These are phyloP conservation scores for Popillia japonica DNA, from an alignment of 1,140 invertebrate genomes.

Conservation along the genomic window DNA sequence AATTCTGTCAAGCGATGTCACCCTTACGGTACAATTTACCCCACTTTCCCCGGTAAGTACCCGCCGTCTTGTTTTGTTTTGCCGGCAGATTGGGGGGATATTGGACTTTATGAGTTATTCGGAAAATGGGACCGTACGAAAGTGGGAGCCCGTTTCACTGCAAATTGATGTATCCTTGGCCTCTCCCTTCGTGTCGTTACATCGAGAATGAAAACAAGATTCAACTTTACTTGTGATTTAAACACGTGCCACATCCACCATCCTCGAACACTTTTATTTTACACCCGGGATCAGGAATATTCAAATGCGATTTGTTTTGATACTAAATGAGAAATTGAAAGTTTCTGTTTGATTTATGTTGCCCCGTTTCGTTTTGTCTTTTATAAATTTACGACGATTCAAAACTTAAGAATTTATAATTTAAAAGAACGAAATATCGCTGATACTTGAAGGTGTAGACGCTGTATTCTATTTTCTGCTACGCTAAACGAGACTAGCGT, in stretches of 20 bases:
- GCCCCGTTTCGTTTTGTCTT: not conserved
- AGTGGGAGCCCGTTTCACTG: not conserved
- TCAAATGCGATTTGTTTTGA: conserved; percentile 15
- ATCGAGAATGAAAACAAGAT: conserved; percentile 11
- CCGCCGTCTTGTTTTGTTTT: conserved; percentile 39
- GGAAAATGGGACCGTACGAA: not conserved
- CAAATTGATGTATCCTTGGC: conserved; percentile 26
- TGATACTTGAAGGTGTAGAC: no score
- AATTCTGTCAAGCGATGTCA: conserved; percentile 3
- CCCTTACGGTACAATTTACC: conserved; percentile 41
- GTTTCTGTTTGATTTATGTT: not conserved
- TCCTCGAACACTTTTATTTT: conserved; percentile 6
- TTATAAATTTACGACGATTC: not conserved
- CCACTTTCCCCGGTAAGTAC: conserved; percentile 36
- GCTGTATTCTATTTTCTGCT: no score
- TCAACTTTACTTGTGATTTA: conserved; percentile 17
- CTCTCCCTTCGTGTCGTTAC: not conserved
- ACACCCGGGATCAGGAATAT: conserved; percentile 7
- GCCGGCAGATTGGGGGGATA: conserved; percentile 20
- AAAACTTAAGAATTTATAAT: not conserved
- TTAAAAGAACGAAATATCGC: not conserved
- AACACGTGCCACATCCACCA: conserved; percentile 15
- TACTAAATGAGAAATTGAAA: conserved; percentile 5
- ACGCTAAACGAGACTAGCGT: no score
- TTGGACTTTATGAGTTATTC: conserved; percentile 40